Evolutionary conservation across 2,888 invertebrate genomes (phyloP).

Genomic region (Camponotus fellah): DNA sequence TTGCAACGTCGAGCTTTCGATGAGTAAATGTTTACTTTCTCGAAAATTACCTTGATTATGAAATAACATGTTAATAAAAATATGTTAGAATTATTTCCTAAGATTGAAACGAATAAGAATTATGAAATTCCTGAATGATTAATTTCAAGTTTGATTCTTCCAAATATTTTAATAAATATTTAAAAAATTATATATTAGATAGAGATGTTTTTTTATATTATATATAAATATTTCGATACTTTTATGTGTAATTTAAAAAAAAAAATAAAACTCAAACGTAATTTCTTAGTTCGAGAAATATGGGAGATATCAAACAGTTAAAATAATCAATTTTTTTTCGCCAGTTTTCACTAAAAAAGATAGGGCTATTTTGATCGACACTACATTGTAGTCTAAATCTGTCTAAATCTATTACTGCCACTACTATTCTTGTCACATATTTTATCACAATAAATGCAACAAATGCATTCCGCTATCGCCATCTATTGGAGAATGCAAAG

Average conservation of each 20-base stretch:
- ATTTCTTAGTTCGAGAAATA: not conserved
- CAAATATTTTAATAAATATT: not conserved
- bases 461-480: slow-evolving; percentile 74
- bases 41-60: slow-evolving; percentile 54
- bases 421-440: slow-evolving; percentile 77
- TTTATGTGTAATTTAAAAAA: not conserved
- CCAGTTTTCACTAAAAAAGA: slow-evolving; percentile 55
- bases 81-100: slow-evolving; percentile 4
- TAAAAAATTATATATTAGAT: not conserved
- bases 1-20: slow-evolving; percentile 44
- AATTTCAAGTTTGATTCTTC: not conserved
- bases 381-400: slow-evolving; percentile 59
- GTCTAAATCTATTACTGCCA: slow-evolving; percentile 78
- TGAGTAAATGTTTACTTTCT: slow-evolving; percentile 34
- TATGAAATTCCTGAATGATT: not conserved
- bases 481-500: slow-evolving; percentile 71
- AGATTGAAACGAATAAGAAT: not conserved
- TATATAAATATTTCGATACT: not conserved
- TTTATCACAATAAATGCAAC: slow-evolving; percentile 77
- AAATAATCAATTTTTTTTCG: slow-evolving; percentile 69
- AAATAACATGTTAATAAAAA: slow-evolving; percentile 27
- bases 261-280: not conserved
- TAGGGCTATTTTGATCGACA: slow-evolving; percentile 81
- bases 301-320: slow-evolving; percentile 67
- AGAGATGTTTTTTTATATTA: not conserved